Conservation (phyloP, 2,113 vertebrate species). For the Anas platyrhynchos region DNA sequence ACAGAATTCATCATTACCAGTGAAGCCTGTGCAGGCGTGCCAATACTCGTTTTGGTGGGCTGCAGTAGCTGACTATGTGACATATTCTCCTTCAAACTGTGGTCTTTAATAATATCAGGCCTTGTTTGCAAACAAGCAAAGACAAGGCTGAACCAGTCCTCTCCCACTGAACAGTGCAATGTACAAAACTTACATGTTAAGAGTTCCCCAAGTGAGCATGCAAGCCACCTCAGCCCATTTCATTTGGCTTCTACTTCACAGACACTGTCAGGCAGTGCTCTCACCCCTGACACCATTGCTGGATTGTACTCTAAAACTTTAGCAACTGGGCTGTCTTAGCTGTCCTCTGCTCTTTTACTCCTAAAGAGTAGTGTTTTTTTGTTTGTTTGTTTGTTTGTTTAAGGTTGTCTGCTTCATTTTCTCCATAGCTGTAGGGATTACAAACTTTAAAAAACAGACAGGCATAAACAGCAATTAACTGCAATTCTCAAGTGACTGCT, state of each 20-base stretch:
- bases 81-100: slow-evolving; percentile 60
- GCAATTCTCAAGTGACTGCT: slow-evolving; percentile 32
- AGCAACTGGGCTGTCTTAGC: not conserved
- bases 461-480: slow-evolving; percentile 45
- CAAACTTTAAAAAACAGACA: slow-evolving; percentile 25
- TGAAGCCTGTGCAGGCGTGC: slow-evolving; percentile 76
- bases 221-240: not conserved
- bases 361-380: not conserved
- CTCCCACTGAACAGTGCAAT: not conserved
- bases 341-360: not conserved
- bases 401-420: not conserved
- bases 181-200: not conserved
- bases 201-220: not conserved
- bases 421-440: slow-evolving; percentile 25
- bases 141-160: slow-evolving; percentile 29
- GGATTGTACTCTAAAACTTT: not conserved
- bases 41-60: slow-evolving; percentile 79
- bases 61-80: slow-evolving; percentile 74
- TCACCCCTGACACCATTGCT: not conserved
- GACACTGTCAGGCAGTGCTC: not conserved
- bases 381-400: not conserved
- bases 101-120: slow-evolving; percentile 65
- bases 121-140: slow-evolving; percentile 34
- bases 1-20: slow-evolving; percentile 83
- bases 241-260: not conserved